phyloP scores from a whole-genome alignment of 2,888 invertebrate genomes.

The Dryobota labecula region DNA sequence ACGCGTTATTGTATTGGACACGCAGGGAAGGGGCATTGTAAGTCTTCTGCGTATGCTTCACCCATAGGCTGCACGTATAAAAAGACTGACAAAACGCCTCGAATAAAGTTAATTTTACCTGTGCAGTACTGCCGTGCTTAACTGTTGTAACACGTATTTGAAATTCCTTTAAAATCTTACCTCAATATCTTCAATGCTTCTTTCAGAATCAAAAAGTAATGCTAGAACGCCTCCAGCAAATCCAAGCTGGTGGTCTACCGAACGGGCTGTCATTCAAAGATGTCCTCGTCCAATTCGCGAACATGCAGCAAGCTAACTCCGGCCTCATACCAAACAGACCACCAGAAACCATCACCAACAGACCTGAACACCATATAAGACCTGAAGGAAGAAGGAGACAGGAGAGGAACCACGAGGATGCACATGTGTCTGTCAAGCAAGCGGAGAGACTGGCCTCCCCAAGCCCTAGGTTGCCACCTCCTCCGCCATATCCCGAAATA shows the following conservation, averaged over 20 bases:
- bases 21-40: no score
- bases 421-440: constrained; percentile 75
- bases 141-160: no score
- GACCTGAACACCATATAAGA: constrained; percentile 80
- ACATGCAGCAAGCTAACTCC: constrained; percentile 85
- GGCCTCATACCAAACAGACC: constrained; percentile 81
- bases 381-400: constrained; percentile 76
- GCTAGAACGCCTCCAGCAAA: constrained; percentile 86
- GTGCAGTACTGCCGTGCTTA: no score
- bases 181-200: background rate
- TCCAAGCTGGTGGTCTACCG: constrained; percentile 86
- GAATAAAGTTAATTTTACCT: no score
- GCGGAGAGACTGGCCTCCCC: constrained; percentile 81
- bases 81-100: no score
- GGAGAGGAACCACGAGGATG: constrained; percentile 76
- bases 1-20: no score
- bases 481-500: constrained; percentile 94
- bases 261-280: constrained; percentile 92
- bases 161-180: background rate
- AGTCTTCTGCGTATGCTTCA: no score
- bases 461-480: constrained; percentile 89
- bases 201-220: constrained; percentile 88
- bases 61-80: no score
- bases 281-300: constrained; percentile 94
- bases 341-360: constrained; percentile 76